phyloP scores from a whole-genome alignment of 2,113 vertebrate genomes.

The Austrofundulus limnaeus region DNA sequence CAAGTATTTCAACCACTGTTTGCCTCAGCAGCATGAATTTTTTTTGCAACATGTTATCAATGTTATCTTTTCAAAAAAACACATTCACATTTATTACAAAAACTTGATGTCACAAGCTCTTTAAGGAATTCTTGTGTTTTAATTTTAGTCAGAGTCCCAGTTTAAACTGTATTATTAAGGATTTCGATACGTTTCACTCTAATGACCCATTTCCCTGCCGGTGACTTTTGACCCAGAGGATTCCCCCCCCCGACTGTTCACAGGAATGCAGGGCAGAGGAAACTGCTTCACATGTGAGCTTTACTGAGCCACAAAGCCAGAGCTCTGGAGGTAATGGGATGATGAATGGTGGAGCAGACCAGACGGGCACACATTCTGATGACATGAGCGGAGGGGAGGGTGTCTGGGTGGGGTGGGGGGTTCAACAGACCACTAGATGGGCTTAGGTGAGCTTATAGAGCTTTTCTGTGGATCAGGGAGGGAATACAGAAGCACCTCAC shows the following conservation, averaged over 20 bases:
- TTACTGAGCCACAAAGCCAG: conserved; percentile 55
- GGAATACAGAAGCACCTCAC: conserved; percentile 25
- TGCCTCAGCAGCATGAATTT: too few species aligned
- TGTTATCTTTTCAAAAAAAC: too few species aligned
- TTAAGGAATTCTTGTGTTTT: too few species aligned
- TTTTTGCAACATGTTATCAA: too few species aligned
- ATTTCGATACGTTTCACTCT: too few species aligned
- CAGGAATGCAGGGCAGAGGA: conserved; percentile 62
- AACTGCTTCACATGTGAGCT: conserved; percentile 49
- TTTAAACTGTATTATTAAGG: too few species aligned
- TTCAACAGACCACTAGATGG: conserved; percentile 19
- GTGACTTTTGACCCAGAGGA: conserved; percentile 46
- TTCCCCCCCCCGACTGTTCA: conserved; percentile 40
- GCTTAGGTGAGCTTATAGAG: conserved; percentile 31
- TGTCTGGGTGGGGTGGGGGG: conserved; percentile 55
- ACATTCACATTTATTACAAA: too few species aligned
- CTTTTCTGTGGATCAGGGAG: conserved; percentile 46
- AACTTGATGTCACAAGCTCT: too few species aligned
- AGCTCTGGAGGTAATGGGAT: conserved; percentile 50
- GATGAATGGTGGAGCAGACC: conserved; percentile 39
- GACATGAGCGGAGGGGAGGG: too few species aligned
- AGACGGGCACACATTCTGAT: conserved; percentile 49
- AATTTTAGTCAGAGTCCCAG: too few species aligned
- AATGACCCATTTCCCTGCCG: conserved; percentile 45
- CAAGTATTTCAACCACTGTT: too few species aligned